Evolutionary conservation across 2,797 vertebrate species (phyloP), one percentile per base, ranked within the genome.

Genomic region (Phyllotis vaccarum): DNA sequence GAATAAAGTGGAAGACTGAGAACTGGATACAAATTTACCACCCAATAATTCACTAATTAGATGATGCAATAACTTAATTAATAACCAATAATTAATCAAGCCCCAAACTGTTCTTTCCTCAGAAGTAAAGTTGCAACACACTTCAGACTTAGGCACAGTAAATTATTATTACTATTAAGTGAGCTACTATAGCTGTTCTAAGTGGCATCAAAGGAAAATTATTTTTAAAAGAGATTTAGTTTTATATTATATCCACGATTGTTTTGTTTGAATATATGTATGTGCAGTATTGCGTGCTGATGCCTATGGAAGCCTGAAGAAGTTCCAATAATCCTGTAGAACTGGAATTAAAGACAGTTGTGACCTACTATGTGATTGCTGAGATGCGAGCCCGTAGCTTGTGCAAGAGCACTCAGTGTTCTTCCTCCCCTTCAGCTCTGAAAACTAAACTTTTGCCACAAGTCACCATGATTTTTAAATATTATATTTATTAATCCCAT

Each of bases 381-480:
- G 62, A 27, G 46, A 52, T n/a, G 43, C n/a, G 31, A 52, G 43
- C 17, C 43, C 13, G n/a, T 46, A 7, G 24, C 21, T 11, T 86
- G 13, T 68, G 6, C 31, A n/a, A 17, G 62, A 31, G 21, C 34
- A 85, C 2, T 1, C 6, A 49, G 31, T 66, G 43, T 66, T 85
- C 43, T 85, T n/a, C 14, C 14, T 13, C 6, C 3, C 12, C 62
- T 9, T 60, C 31, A 49, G 19, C 6, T 43, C 43, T 22, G 29
- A 66, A 66, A 85, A 49, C 6, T 60, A 76, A 9, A 54, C 54
- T 58, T 91, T 96, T 95, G 7, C 14, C 13, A 66, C 29, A 91
- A 89, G 7, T 5, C 82, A 76, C 54, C 19, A 14, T 17, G 34
- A 89, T 68, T 64, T 27, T 82, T 95, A 96, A 88, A 92, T 89